Percentiles rank a stretch among this genome's conserved stretches.
phyloP scores from a whole-genome alignment of 1,140 invertebrate species.

The Eulimnadia texana region DNA sequence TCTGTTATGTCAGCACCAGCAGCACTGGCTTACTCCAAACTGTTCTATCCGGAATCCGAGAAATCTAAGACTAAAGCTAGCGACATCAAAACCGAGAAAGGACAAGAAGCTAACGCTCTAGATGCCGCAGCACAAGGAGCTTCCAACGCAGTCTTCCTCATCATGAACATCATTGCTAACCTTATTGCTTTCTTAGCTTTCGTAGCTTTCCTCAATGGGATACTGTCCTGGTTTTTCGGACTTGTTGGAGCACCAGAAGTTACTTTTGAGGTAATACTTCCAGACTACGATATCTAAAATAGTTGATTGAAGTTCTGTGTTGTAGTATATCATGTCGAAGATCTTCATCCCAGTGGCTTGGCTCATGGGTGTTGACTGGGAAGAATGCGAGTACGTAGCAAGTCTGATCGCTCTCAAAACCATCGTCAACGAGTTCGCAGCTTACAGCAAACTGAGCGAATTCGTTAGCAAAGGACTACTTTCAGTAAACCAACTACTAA shows the following conservation, averaged over 20 bases:
- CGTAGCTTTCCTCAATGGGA: constrained; percentile 62
- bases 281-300: not conserved
- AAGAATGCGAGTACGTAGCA: constrained; percentile 61
- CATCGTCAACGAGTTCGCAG: constrained; percentile 83
- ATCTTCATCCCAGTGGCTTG: constrained; percentile 71
- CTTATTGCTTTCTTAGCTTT: constrained; percentile 82
- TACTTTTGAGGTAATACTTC: constrained; percentile 33
- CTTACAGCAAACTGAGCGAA: constrained; percentile 58
- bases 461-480: constrained; percentile 40
- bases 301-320: not conserved
- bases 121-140: constrained; percentile 84
- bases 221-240: constrained; percentile 61
- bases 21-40: constrained; percentile 71
- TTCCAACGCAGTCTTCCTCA: constrained; percentile 54
- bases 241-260: constrained; percentile 46
- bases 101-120: constrained; percentile 46
- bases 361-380: constrained; percentile 61
- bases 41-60: constrained; percentile 80
- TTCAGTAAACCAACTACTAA: constrained; percentile 35
- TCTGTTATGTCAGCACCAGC: constrained; percentile 91
- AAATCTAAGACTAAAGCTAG: constrained; percentile 50
- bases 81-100: constrained; percentile 31
- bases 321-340: constrained; percentile 61
- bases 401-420: constrained; percentile 75
- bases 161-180: constrained; percentile 78